Conservation (phyloP, 2,888 invertebrate species). For the Notodonta ziczac region DNA sequence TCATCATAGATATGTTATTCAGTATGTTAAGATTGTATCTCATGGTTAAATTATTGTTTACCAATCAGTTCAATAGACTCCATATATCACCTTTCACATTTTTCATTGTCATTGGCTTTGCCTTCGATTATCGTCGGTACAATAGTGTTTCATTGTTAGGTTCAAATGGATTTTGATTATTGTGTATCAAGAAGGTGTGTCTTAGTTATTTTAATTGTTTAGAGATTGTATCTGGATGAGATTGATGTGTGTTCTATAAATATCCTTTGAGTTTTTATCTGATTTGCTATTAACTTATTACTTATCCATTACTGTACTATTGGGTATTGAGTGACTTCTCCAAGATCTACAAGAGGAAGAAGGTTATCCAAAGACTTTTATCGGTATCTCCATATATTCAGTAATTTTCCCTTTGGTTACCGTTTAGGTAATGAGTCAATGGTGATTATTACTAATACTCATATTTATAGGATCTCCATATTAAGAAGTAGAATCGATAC, state of each 20-base stretch:
- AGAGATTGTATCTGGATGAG: neutral
- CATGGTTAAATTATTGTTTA: constrained; percentile 4
- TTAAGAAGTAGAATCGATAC: neutral
- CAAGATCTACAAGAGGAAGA: neutral
- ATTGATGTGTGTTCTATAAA: neutral
- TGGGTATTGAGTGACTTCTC: too few species aligned
- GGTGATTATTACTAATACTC: too few species aligned
- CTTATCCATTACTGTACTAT: neutral
- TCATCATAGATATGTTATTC: neutral
- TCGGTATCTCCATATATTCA: too few species aligned
- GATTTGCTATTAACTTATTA: neutral
- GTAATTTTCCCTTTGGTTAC: too few species aligned
- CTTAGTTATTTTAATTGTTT: constrained; percentile 1
- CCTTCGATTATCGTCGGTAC: constrained; percentile 8
- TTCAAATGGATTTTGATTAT: constrained; percentile 9
- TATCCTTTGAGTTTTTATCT: neutral
- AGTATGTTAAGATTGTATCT: constrained; percentile 9
- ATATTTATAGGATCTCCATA: too few species aligned
- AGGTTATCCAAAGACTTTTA: too few species aligned
- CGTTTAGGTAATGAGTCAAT: too few species aligned
- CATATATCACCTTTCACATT: constrained; percentile 6
- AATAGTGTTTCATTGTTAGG: constrained; percentile 5
- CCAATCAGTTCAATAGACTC: constrained; percentile 5
- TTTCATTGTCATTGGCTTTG: constrained; percentile 8
- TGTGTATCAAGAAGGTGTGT: neutral